Evolutionary conservation across 2,888 invertebrate genomes (phyloP), one percentile per base, ranked within the genome.

Genomic region (Apoda limacodes): DNA sequence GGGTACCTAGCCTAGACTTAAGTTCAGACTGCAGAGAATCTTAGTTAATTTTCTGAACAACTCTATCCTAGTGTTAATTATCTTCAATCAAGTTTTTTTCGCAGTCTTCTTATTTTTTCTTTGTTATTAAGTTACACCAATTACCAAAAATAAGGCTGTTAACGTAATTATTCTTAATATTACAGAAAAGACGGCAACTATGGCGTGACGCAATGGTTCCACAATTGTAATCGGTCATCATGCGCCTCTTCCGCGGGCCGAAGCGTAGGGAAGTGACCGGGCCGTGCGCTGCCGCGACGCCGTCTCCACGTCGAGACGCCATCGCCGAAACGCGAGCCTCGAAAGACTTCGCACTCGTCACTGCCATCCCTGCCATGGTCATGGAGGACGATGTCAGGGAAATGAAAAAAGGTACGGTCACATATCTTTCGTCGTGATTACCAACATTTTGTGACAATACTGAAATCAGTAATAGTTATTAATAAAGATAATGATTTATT

Each of bases 311-410:
- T 49, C 49, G 71, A 68, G 69, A 71, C 69, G 62, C 55, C 60
- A 60, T 47, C 45, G 43, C 45, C 45, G 57, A 52, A 49, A 54
- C 55, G 48, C 60, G 53, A 55, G 59, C 60, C 49, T 54, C 61
- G 43, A 67, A 66, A 54, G 88, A 87, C 61, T 89, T 88, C 68
- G 86, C 88, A 57, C 83, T 88, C 59, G 89, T 90, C 55, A 90
- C 88, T 47, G 90, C 90, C 43, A 82, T 90, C 46, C 90, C 90
- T 37, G 89, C 89, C 48, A 86, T 89, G 65, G 87, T 90, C 61
- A 85, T 89, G 63, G 89, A 89, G 60, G 88, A 89, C 57, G 86
- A 86, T 49, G 78, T 72, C 30, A 74, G 68, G 52, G 83, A 85
- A 59, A 85, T 84, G 72, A 84, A 84, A 40, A 82, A 81, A 71